Percentiles rank a stretch among this genome's conserved stretches.
phyloP scores from a whole-genome alignment of 2,797 vertebrate species.

The Paramormyrops hopkinsi region DNA sequence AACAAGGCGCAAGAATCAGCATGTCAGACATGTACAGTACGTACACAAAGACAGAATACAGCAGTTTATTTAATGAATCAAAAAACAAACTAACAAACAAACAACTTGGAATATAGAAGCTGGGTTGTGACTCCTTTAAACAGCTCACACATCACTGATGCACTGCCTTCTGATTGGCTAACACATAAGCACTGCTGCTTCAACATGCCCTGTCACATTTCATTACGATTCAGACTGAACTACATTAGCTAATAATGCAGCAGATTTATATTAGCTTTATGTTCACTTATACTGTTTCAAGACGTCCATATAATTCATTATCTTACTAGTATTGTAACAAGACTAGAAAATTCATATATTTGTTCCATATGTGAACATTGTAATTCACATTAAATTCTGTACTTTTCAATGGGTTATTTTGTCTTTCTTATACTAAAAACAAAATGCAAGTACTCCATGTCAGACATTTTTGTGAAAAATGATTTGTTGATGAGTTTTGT shows the following conservation, averaged over 20 bases:
- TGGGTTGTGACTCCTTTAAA: background rate
- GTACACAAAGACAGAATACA: background rate
- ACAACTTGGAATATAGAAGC: background rate
- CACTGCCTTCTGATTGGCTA: background rate
- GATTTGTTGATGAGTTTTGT: background rate
- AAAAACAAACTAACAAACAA: background rate
- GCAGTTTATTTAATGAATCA: background rate
- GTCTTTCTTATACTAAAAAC: background rate
- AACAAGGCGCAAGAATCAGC: background rate
- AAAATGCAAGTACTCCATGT: background rate
- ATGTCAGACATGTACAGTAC: background rate
- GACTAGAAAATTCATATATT: background rate
- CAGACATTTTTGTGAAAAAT: background rate
- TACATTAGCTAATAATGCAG: background rate
- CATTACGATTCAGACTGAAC: background rate
- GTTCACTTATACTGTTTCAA: background rate
- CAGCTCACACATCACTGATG: background rate
- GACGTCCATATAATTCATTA: background rate
- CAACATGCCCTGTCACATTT: background rate
- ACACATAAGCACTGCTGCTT: background rate
- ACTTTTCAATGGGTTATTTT: background rate
- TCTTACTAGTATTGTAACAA: background rate
- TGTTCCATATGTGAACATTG: background rate
- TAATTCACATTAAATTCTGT: background rate
- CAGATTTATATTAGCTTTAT: background rate